Percentiles rank a stretch among this genome's conserved stretches.
These are phyloP conservation scores for Percopsis omiscomaycus DNA, from an alignment of 2,797 vertebrate genomes.

Conservation along the genomic window DNA sequence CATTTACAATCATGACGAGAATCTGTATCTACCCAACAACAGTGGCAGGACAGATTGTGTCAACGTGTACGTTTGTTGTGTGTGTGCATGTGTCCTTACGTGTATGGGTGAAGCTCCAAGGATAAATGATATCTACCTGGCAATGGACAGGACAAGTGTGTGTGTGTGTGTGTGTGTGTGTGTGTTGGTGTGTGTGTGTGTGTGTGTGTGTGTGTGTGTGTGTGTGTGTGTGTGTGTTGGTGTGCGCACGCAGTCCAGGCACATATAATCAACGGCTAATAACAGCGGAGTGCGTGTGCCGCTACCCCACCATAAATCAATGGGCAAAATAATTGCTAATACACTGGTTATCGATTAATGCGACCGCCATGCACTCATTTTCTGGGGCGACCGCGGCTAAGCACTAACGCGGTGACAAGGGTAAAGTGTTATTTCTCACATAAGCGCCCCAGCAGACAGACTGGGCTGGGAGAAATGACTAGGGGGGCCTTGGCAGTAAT, in stretches of 20 bases:
- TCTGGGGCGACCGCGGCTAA: constrained; percentile 86
- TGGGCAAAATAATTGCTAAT: constrained; percentile 99
- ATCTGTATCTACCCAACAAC: too few species aligned
- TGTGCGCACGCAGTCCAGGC: constrained; percentile 74
- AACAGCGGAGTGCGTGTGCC: constrained; percentile 91
- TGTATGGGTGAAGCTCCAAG: constrained; percentile 28
- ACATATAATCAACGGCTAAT: constrained; percentile 98
- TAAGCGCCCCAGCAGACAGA: constrained; percentile 92
- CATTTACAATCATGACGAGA: neutral
- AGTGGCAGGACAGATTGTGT: neutral
- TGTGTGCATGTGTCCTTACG: constrained; percentile 19
- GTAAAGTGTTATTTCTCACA: constrained; percentile 99
- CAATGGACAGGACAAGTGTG: constrained; percentile 35
- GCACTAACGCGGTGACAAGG: constrained; percentile 98
- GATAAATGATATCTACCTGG: constrained; percentile 62
- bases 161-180: constrained; percentile 14
- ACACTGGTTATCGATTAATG: constrained; percentile 98
- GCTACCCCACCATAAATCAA: constrained; percentile 95
- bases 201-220: constrained; percentile 1
- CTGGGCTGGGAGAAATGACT: constrained; percentile 91
- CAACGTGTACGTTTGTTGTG: constrained; percentile 14
- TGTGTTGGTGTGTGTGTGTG: constrained; percentile 8
- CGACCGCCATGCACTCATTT: constrained; percentile 88
- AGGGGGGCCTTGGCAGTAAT: constrained; percentile 90
- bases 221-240: constrained; percentile 8